Conservation (phyloP, 2,888 invertebrate genomes). For the Anthophora plumipes region DNA sequence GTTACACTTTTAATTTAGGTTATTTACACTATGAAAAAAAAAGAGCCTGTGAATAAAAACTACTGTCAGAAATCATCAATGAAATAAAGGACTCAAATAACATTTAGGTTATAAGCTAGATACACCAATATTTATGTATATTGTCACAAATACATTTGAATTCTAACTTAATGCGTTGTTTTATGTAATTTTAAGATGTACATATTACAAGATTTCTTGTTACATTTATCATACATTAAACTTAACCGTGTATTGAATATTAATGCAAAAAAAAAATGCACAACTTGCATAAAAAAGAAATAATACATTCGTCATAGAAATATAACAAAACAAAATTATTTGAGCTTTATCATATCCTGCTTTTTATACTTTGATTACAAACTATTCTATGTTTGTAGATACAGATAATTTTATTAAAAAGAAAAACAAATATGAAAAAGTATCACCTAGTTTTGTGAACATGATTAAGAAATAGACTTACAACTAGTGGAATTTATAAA, state of each 20-base stretch:
- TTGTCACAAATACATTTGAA: conserved; percentile 59
- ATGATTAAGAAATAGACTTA: conserved; percentile 29
- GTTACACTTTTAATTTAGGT: conserved; percentile 41
- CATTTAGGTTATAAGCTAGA: conserved; percentile 57
- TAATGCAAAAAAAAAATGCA: conserved; percentile 21
- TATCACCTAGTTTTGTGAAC: conserved; percentile 3
- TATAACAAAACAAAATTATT: conserved; percentile 58
- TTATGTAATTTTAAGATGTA: conserved; percentile 7
- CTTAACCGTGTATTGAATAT: conserved; percentile 14
- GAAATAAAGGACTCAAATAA: conserved; percentile 47
- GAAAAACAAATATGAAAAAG: conserved; percentile 21
- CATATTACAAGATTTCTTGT: conserved; percentile 18
- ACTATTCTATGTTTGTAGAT: conserved; percentile 19
- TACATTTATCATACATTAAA: conserved; percentile 20
- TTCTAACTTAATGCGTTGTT: conserved; percentile 46
- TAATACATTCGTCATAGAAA: conserved; percentile 18
- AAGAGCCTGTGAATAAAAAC: conserved; percentile 35
- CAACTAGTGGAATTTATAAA: conserved; percentile 56
- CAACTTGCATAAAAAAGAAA: conserved; percentile 20
- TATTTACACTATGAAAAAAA: conserved; percentile 41
- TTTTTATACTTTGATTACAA: conserved; percentile 38
- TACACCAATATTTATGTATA: conserved; percentile 62
- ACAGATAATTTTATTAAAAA: conserved; percentile 38
- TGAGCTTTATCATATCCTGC: conserved; percentile 36
- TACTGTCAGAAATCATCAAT: conserved; percentile 32